These are phyloP conservation scores for Catharus fuscescens DNA, from an alignment of 2,113 vertebrate species.

Conservation along the genomic window DNA sequence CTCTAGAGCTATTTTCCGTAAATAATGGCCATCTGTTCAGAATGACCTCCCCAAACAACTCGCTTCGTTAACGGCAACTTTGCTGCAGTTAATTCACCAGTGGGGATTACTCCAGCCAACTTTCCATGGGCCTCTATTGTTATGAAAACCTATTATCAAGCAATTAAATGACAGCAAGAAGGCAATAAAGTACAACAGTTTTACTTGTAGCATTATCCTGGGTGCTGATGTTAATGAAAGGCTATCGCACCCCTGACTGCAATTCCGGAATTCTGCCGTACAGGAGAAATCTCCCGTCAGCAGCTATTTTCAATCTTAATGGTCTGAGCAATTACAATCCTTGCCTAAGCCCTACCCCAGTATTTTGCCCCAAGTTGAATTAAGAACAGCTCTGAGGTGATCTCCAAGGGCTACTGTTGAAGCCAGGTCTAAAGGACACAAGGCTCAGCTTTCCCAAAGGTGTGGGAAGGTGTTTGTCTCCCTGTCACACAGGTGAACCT, in stretches of 20 bases:
- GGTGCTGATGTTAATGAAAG: slow-evolving; percentile 70
- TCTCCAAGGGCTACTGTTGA: neutral
- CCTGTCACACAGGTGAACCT: neutral
- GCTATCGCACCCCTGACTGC: slow-evolving; percentile 52
- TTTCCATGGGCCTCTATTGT: slow-evolving; percentile 47
- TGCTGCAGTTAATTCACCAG: slow-evolving; percentile 12
- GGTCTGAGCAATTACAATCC: slow-evolving; percentile 2
- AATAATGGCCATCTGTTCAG: slow-evolving; percentile 66
- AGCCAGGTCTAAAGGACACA: neutral
- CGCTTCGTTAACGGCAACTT: slow-evolving; percentile 24
- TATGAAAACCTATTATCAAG: slow-evolving; percentile 65
- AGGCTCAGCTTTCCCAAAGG: neutral
- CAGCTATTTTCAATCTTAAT: slow-evolving; percentile 35
- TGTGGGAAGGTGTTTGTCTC: neutral
- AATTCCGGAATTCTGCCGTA: slow-evolving; percentile 24
- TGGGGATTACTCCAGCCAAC: slow-evolving; percentile 57
- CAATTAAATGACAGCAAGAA: slow-evolving; percentile 69
- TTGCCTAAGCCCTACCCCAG: neutral
- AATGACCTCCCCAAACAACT: slow-evolving; percentile 59
- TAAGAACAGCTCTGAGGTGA: neutral
- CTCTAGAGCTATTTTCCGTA: slow-evolving; percentile 40
- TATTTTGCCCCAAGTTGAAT: slow-evolving; percentile 18
- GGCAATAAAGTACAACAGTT: slow-evolving; percentile 60
- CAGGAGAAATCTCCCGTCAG: slow-evolving; percentile 24
- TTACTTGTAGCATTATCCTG: slow-evolving; percentile 61